Evolutionary conservation across 2,888 invertebrate species (phyloP), one percentile per base, ranked within the genome.

Genomic region (Marasmarcha lunaedactyla): DNA sequence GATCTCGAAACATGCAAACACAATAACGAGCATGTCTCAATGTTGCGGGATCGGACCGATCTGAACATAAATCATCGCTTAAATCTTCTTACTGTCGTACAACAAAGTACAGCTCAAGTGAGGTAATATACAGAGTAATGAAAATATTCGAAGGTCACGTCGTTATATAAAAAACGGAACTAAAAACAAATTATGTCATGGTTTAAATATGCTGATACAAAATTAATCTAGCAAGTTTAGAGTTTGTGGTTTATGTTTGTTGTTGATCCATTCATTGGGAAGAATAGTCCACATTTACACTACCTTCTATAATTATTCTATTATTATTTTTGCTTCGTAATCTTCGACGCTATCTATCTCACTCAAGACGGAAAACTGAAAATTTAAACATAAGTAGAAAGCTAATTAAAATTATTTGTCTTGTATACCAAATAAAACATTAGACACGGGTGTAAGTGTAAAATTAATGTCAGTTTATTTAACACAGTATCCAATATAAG

Each of bases 1-100:
- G 52, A 58, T 53, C 52, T 55, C 48, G 50, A 51, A 49, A 49
- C 46, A 45, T 51, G 50, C 46, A 51, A 50, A 30, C 47, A 59
- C 47, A 59, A 54, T 51, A 62, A 62, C 59, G 51, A 51, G 42
- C 47, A 51, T 66, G 65, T 51, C 54, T 57, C 57, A 67, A 71
- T 27, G 49, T 43, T 46, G 35, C 48, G 42, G 46, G 48, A 47
- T 54, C 52, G 54, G 53, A 61, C 57, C 54, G 50, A 50, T 48
- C 39, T 44, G 48, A 49, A 55, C 61, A 65, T 69, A 63, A 64
- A 67, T 71, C 60, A 50, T 48, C 50, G 47, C 48, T 51, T 53
- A 59, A 53, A 54, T 57, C 57, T 51, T 9, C 54, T 51, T 52
- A 54, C 56, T 57, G 60, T 58, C 48, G 51, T 53, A 48, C 55